These are phyloP conservation scores for Indri indri DNA, from an alignment of 2,113 vertebrate genomes.

Conservation along the genomic window DNA sequence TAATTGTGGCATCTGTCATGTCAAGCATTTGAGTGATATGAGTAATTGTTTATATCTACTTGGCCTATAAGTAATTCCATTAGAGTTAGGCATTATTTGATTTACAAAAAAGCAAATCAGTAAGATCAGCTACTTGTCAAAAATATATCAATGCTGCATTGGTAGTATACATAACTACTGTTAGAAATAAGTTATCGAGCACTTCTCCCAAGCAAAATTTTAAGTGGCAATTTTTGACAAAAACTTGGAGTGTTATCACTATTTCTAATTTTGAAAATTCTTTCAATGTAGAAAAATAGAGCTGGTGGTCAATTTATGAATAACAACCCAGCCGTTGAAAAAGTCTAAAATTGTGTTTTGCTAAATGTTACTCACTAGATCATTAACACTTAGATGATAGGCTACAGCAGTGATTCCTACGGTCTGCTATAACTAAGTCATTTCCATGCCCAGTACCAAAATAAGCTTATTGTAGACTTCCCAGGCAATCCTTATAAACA, in stretches of 20 bases:
- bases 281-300: not conserved
- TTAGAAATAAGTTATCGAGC: not conserved
- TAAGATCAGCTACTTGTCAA: not conserved
- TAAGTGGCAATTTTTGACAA: not conserved
- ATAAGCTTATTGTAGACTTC: not conserved
- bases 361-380: not conserved
- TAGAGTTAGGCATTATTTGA: not conserved
- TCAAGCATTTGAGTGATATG: too few species aligned
- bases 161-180: not conserved
- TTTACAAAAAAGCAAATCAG: not conserved
- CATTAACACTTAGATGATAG: accelerated
- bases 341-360: not conserved
- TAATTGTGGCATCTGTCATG: too few species aligned
- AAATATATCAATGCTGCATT: not conserved
- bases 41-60: not conserved
- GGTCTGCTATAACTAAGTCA: not conserved
- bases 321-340: not conserved
- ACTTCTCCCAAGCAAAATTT: not conserved
- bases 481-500: not conserved
- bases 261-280: not conserved
- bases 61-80: not conserved
- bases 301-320: not conserved
- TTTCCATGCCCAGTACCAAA: not conserved
- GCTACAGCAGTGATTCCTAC: not conserved
- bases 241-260: not conserved